These are phyloP conservation scores for Podargus strigoides DNA, from an alignment of 2,797 vertebrate species.

Conservation along the genomic window DNA sequence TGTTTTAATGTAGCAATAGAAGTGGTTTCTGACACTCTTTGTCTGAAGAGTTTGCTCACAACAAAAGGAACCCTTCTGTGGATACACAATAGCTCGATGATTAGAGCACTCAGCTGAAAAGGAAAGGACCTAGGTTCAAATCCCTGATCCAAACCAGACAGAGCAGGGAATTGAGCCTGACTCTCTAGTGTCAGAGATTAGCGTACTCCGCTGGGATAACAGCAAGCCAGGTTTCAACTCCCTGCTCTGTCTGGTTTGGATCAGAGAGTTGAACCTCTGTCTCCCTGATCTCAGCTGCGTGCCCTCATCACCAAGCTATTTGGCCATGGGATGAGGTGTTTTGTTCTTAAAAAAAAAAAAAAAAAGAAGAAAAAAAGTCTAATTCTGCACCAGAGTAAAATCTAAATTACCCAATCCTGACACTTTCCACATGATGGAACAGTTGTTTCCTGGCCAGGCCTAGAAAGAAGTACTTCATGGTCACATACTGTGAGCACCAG, in stretches of 20 bases:
- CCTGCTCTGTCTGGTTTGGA: slow-evolving; percentile 35
- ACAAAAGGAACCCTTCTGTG: slow-evolving; percentile 22
- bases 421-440: slow-evolving; percentile 1
- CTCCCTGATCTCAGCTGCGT: background rate
- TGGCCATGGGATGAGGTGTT: background rate
- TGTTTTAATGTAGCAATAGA: background rate
- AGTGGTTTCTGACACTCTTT: background rate
- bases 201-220: slow-evolving; percentile 3
- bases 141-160: slow-evolving; percentile 56
- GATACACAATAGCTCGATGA: slow-evolving; percentile 16
- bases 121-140: background rate
- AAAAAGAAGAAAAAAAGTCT: background rate
- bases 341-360: background rate
- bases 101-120: slow-evolving; percentile 14
- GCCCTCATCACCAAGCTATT: background rate
- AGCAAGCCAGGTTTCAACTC: slow-evolving; percentile 35
- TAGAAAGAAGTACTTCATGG: background rate
- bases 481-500: background rate
- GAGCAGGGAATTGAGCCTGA: slow-evolving; percentile 14
- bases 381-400: background rate
- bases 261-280: slow-evolving; percentile 11
- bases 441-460: background rate
- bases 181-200: slow-evolving; percentile 51
- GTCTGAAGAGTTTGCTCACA: background rate
- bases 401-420: background rate